Evolutionary conservation across 2,113 vertebrate species (phyloP).

Genomic region (Vireo altiloquus): DNA sequence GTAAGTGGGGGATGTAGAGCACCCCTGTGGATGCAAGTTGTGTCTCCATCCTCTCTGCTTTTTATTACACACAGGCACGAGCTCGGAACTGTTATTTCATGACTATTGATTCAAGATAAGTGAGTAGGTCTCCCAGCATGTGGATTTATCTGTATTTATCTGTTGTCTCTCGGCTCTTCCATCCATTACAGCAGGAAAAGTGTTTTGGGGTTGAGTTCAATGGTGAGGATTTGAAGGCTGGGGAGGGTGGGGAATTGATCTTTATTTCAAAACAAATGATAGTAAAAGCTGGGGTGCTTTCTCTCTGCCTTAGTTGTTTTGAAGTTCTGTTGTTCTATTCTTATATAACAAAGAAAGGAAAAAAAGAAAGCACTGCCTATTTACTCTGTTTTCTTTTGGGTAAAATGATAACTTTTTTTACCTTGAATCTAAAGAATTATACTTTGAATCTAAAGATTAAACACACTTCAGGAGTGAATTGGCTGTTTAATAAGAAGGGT

Average conservation of each 20-base stretch:
- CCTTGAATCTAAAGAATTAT: not conserved
- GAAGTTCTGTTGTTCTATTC: not conserved
- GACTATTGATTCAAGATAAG: not conserved
- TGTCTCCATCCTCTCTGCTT: not conserved
- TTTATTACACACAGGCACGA: not conserved
- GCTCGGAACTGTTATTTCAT: not conserved
- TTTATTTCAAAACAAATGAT: not conserved
- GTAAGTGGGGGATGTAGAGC: not conserved
- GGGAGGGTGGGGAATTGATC: not conserved
- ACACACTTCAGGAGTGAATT: not conserved
- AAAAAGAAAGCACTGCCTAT: not conserved
- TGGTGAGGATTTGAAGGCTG: not conserved
- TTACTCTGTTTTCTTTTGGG: not conserved
- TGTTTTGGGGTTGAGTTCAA: not conserved
- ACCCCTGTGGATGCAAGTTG: not conserved
- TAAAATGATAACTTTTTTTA: not conserved
- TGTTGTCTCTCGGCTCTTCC: not conserved
- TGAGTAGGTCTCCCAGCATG: not conserved
- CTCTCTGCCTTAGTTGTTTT: not conserved
- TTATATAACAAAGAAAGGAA: not conserved
- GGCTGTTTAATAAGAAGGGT: not conserved
- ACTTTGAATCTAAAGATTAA: not conserved
- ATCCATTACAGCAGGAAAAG: not conserved
- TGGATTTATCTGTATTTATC: not conserved
- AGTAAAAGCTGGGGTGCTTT: not conserved